These are phyloP conservation scores for Danionella dracula DNA, from an alignment of 2,797 vertebrate species.

Conservation along the genomic window DNA sequence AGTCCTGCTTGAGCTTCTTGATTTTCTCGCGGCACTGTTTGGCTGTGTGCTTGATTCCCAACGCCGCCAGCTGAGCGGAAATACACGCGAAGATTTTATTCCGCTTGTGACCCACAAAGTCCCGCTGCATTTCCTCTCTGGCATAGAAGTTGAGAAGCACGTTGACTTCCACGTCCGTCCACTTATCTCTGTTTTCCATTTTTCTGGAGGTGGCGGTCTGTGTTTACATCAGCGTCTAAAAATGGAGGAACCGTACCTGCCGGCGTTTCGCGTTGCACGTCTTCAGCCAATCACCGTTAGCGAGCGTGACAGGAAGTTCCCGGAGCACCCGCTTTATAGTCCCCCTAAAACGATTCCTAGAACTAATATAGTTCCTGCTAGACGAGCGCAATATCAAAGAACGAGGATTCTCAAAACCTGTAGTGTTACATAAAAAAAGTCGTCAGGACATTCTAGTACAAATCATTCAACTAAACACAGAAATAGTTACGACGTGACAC, in stretches of 20 bases:
- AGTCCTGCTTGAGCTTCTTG: slow-evolving; percentile 14
- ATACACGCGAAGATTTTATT: neutral
- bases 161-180: neutral
- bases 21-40: slow-evolving; percentile 18
- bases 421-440: no score
- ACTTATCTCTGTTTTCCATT: neutral
- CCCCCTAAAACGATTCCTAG: neutral
- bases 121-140: neutral
- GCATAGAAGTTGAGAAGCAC: neutral
- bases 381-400: no score
- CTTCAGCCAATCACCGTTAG: neutral
- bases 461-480: no score
- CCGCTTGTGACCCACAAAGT: neutral
- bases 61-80: neutral
- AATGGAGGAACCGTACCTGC: neutral
- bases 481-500: no score
- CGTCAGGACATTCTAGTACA: no score
- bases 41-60: neutral
- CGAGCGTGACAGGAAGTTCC: neutral
- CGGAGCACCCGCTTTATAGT: neutral
- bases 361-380: neutral
- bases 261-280: no score
- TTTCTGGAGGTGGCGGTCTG: neutral
- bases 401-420: no score
- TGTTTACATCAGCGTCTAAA: neutral